Evolutionary conservation across 2,888 invertebrate genomes (phyloP), one percentile per base, ranked within the genome.

Genomic region (Drosophila nr. fundita): DNA sequence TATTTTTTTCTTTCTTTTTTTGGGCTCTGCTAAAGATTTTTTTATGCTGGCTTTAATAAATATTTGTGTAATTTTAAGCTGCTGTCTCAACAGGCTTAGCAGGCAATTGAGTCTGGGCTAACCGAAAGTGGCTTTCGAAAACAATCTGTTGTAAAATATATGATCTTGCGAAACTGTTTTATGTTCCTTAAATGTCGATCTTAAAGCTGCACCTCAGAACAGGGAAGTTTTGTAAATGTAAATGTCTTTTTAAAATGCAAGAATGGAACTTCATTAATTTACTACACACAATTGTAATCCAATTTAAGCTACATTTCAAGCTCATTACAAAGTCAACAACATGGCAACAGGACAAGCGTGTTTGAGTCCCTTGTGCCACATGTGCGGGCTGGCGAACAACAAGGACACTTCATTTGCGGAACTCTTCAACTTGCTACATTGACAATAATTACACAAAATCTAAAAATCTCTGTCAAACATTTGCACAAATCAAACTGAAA

Each of bases 401-500:
- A 80, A 77, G 62, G 36, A 62, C 68, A 78, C 73, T 81, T 81
- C 50, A 68, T 66, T 80, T 73, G 49, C 15, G 55, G 10, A 60
- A 24, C 75, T 67, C 62, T 60, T 76, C 63, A 61, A 42, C 58
- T 66, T 65, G 59, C 45, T 53, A 50, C 81, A 72, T 81, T 82
- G 40, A 52, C 79, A 82, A 82, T 79, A 82, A 80, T 80, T 80
- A 79, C 69, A 75, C 40, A 77, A 57, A 77, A 65, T 77, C 78
- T 68, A 81, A 79, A 82, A 82, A 80, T 72, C 67, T 72, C 65
- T 52, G 68, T 69, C 82, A 82, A 78, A 82, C 80, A 82, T 82
- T 80, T 80, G 69, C 67, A 38, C 69, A 82, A 80, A 82, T 82
- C 75, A 75, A 81, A 80, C 54, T 59, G 61, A 68, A 59, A 78